These are phyloP conservation scores for Ammospiza maritima DNA, from an alignment of 2,797 vertebrate genomes.

Conservation along the genomic window DNA sequence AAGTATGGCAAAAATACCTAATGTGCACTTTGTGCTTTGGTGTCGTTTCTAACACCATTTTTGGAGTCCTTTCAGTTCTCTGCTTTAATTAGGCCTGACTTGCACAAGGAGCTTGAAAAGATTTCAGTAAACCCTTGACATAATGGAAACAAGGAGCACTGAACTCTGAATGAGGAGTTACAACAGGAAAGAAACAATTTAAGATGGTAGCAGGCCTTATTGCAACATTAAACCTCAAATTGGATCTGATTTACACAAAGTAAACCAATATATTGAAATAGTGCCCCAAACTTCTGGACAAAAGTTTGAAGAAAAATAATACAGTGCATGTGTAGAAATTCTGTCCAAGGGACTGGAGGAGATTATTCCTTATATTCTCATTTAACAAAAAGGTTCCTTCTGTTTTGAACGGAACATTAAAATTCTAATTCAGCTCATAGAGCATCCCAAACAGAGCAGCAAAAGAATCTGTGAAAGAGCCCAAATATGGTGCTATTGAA, in stretches of 20 bases:
- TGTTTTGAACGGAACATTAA: conserved; percentile 35
- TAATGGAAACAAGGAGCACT: conserved; percentile 28
- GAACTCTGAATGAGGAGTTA: conserved; percentile 24
- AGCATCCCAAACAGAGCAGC: conserved; percentile 39
- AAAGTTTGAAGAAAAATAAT: conserved; percentile 5
- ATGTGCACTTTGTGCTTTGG: neutral
- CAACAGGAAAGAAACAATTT: conserved; percentile 41
- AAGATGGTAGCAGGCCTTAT: conserved; percentile 5
- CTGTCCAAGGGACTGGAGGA: neutral
- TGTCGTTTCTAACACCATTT: neutral
- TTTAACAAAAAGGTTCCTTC: conserved; percentile 41
- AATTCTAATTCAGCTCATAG: conserved; percentile 32
- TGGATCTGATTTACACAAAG: conserved; percentile 29
- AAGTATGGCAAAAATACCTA: neutral
- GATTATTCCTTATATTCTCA: neutral
- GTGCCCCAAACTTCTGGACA: conserved; percentile 7
- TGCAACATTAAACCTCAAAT: conserved; percentile 43
- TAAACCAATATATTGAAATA: conserved; percentile 26
- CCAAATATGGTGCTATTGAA: conserved; percentile 65
- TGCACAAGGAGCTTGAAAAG: neutral
- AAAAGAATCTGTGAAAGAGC: conserved; percentile 44
- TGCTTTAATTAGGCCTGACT: conserved; percentile 27
- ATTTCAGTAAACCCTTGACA: conserved; percentile 22
- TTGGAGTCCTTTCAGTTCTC: neutral
- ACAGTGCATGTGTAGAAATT: neutral